Evolutionary conservation across 2,797 vertebrate species (phyloP).

Genomic region (Notoglanidium macrostoma): DNA sequence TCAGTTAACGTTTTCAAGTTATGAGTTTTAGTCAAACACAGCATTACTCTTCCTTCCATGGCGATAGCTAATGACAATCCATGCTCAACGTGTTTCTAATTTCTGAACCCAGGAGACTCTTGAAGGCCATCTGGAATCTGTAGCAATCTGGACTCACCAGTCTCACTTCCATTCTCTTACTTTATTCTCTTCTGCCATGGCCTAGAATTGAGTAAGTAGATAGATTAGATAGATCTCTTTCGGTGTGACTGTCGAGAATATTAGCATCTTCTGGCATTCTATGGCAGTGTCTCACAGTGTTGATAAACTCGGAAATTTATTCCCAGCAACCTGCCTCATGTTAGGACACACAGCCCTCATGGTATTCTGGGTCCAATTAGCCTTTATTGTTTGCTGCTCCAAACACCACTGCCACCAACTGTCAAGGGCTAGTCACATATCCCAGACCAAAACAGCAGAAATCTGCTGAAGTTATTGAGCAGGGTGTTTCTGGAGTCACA

Average conservation of each 20-base stretch:
- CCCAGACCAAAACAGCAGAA: slow-evolving; percentile 22
- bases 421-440: slow-evolving; percentile 20
- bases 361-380: slow-evolving; percentile 26
- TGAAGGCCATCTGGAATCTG: neutral
- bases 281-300: neutral
- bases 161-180: neutral
- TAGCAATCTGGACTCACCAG: neutral
- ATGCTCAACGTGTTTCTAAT: neutral
- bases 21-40: neutral
- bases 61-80: neutral
- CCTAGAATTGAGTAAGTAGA: neutral
- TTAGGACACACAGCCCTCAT: neutral
- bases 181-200: too few relatives aligned
- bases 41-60: neutral
- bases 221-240: neutral
- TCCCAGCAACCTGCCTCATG: neutral
- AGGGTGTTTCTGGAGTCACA: neutral
- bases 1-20: neutral
- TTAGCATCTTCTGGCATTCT: neutral
- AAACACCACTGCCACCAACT: slow-evolving; percentile 17
- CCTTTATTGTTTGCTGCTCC: slow-evolving; percentile 17
- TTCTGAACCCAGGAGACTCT: neutral
- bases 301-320: slow-evolving; percentile 11
- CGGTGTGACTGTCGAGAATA: neutral
- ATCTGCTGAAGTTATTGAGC: neutral